Percentiles rank a stretch among this genome's conserved stretches.
These are phyloP conservation scores for Pantherophis vulpinus DNA, from an alignment of 2,797 vertebrate genomes.

Conservation along the genomic window DNA sequence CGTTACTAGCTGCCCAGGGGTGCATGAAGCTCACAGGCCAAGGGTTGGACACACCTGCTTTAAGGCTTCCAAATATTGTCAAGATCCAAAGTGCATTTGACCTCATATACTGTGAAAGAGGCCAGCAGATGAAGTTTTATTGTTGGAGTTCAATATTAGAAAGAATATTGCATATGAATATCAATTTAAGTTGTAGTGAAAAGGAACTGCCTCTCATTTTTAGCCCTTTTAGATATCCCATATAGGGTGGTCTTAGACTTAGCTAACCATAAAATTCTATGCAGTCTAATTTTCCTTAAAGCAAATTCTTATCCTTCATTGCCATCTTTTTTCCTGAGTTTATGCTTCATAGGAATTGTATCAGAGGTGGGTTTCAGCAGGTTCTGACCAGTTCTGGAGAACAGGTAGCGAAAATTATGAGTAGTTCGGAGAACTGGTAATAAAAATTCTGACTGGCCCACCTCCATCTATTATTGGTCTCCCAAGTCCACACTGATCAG, in stretches of 20 bases:
- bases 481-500: too few relatives aligned
- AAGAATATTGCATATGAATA: background rate
- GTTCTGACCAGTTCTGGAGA: too few relatives aligned
- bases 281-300: background rate
- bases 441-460: too few relatives aligned
- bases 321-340: background rate
- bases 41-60: background rate
- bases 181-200: background rate
- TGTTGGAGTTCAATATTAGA: background rate
- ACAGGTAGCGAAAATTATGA: too few relatives aligned
- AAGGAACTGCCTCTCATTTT: background rate
- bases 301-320: background rate
- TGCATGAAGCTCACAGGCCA: background rate
- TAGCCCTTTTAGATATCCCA: background rate
- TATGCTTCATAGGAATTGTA: background rate
- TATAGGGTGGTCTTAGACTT: background rate
- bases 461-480: too few relatives aligned
- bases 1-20: background rate
- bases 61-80: background rate
- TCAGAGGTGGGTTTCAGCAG: too few relatives aligned
- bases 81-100: background rate
- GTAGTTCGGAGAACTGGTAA: too few relatives aligned
- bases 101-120: background rate
- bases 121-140: background rate
- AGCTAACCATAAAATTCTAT: background rate